Evolutionary conservation across 1,140 invertebrate genomes (phyloP).

Genomic region (Rhagoletis zephyria): DNA sequence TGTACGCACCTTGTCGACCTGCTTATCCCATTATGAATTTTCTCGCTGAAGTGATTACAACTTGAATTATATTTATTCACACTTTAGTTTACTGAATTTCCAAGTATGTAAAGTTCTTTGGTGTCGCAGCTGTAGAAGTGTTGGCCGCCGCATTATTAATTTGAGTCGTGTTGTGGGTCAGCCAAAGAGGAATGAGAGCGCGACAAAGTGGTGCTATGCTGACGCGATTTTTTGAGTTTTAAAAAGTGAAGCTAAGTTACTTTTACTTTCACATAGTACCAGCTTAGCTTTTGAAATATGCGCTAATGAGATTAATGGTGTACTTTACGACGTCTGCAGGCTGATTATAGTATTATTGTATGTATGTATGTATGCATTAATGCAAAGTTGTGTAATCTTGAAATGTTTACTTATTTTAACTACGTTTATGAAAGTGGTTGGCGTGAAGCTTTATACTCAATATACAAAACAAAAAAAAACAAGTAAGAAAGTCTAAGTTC

Average conservation of each 20-base stretch:
- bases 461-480: too few relatives aligned
- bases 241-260: slow-evolving; percentile 21
- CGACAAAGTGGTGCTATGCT: neutral
- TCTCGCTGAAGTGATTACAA: slow-evolving; percentile 30
- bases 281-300: slow-evolving; percentile 28
- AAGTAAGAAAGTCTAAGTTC: too few relatives aligned
- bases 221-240: neutral
- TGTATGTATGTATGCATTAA: too few relatives aligned
- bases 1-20: slow-evolving; percentile 5
- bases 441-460: too few relatives aligned
- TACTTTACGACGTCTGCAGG: slow-evolving; percentile 6
- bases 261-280: neutral
- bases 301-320: slow-evolving; percentile 26
- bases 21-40: slow-evolving; percentile 5
- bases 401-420: too few relatives aligned
- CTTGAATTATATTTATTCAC: slow-evolving; percentile 22
- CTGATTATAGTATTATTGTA: neutral
- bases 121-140: neutral
- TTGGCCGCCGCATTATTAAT: neutral
- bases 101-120: neutral
- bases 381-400: too few relatives aligned
- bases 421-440: too few relatives aligned
- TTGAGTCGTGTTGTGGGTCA: neutral
- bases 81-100: neutral
- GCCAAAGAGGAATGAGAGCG: neutral